Base-by-base conservation (phyloP, 2,888 invertebrate genomes). In the Nymphalis urticae region DNA sequence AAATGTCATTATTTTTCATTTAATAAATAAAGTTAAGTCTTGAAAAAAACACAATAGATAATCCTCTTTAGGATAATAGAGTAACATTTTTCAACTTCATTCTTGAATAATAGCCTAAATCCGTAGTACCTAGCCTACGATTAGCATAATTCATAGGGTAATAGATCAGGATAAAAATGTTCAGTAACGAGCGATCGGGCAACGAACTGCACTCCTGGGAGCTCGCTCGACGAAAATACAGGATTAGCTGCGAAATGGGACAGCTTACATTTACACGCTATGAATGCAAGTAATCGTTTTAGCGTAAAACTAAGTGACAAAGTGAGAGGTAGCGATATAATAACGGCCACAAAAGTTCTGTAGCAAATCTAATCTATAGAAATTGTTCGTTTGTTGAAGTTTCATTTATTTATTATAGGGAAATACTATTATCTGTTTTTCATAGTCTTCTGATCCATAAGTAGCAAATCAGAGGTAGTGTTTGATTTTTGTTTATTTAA, bases 81-180 rank as follows among this genome's bases (percentile, higher is more conserved):
- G 27, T 24, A 56, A 56, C 56, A 56, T 56, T 56, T 56, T 56
- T 56, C 56, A 56, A 36, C 56, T 56, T 32, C 27, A 56, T 56
- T 56, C 56, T 3, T 32, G n/a, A 56, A 56, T 66, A 66, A 61
- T 24, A 48, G 42, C 21, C 62, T 51, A 62, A 62, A 62, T 50
- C 62, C 62, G 21, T 36, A 56, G 32, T 51, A 16, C 27, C 62
- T 62, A 21, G 56, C 50, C 62, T 48, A 64, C n/a, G 54, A 74
- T 77, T 76, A 77, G 70, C 75, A 77, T 77, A 77, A 75, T 77
- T 76, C 76, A 76, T 76, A 74, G 70, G 70, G 75, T 73, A 75
- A 72, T 75, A 75, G 74, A 75, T 76, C 75, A 75, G 67, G 66
- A 72, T 67, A 76, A 76, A 75, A 75, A 75, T 74, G 74, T 68